phyloP scores from a whole-genome alignment of 2,113 vertebrate species.

The Charina bottae region DNA sequence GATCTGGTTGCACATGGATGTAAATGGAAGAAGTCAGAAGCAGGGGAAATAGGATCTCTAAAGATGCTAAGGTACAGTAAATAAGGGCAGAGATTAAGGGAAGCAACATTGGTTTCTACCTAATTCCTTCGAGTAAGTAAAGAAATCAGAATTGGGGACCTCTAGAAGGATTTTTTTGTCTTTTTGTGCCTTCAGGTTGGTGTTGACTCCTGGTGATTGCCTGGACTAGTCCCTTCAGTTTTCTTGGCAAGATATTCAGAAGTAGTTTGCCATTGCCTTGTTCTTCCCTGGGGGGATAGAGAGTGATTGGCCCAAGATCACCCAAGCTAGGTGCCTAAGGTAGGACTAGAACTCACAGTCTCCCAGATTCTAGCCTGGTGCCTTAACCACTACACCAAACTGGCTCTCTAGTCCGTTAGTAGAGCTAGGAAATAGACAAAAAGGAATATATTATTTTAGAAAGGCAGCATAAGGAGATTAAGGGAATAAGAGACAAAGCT shows the following conservation, averaged over 20 bases:
- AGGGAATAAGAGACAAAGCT: background rate
- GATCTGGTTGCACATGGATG: too few relatives aligned
- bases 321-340: background rate
- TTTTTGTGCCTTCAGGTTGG: background rate
- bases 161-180: background rate
- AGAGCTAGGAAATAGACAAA: background rate
- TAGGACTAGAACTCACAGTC: background rate
- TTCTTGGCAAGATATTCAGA: background rate
- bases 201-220: background rate
- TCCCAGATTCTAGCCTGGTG: background rate
- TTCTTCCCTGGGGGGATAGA: background rate
- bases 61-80: too few relatives aligned
- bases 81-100: too few relatives aligned
- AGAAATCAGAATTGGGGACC: too few relatives aligned
- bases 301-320: background rate
- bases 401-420: background rate
- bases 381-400: background rate
- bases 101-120: too few relatives aligned
- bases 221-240: background rate
- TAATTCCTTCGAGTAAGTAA: too few relatives aligned
- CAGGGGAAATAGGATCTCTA: too few relatives aligned
- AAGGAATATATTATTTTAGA: background rate
- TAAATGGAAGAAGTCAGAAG: too few relatives aligned
- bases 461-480: background rate
- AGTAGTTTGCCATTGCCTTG: background rate